These are phyloP conservation scores for Heliconius ismenius DNA, from an alignment of 2,888 invertebrate genomes.

Conservation along the genomic window DNA sequence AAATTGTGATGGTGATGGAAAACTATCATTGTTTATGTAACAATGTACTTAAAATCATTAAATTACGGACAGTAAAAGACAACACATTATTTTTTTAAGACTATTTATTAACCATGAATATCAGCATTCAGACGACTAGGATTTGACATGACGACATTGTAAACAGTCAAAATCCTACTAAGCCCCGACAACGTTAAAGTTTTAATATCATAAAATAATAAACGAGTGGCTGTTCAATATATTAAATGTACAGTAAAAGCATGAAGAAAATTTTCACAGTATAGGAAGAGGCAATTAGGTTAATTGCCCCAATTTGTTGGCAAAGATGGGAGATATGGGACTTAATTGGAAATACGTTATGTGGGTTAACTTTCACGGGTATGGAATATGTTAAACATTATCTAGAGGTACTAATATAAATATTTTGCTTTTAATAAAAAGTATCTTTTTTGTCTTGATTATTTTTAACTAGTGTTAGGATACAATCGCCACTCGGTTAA, in stretches of 20 bases:
- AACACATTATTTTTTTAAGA: too few species aligned
- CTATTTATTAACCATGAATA: too few species aligned
- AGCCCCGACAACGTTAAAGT: neutral
- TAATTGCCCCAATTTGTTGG: constrained; percentile 43
- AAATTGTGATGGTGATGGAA: too few species aligned
- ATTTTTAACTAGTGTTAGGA: too few species aligned
- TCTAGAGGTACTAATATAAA: neutral
- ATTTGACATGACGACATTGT: neutral
- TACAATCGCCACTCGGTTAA: too few species aligned
- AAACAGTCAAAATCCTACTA: neutral
- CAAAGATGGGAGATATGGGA: constrained; percentile 37
- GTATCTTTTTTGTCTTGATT: too few species aligned
- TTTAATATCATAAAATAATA: constrained; percentile 2
- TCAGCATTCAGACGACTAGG: neutral
- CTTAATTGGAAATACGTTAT: constrained; percentile 26
- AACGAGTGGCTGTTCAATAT: neutral
- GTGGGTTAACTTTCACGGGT: constrained; percentile 9
- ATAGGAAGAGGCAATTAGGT: constrained; percentile 38
- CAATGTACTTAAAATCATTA: too few species aligned
- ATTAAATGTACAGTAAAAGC: constrained; percentile 3
- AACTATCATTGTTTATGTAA: too few species aligned
- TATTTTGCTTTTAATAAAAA: neutral
- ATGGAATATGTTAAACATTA: constrained; percentile 5
- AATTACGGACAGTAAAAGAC: too few species aligned
- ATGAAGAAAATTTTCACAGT: constrained; percentile 29